Evolutionary conservation across 2,113 vertebrate genomes (phyloP).

Genomic region (Gorsachius goisagi): DNA sequence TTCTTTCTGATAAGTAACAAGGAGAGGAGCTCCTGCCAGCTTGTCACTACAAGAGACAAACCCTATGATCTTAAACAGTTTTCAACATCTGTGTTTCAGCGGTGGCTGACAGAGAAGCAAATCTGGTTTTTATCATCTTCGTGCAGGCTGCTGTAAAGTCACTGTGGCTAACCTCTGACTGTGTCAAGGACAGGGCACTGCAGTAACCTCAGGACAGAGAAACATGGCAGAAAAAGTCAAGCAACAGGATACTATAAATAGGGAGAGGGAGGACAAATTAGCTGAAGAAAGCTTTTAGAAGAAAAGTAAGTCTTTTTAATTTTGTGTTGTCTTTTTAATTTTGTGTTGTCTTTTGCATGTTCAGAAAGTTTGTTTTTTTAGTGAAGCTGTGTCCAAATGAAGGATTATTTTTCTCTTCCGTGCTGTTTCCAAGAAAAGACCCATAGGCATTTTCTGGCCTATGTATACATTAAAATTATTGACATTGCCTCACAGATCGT

Average conservation of each 20-base stretch:
- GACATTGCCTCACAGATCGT: neutral
- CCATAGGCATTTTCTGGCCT: neutral
- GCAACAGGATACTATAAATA: neutral
- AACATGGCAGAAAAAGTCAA: neutral
- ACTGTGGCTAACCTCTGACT: slow-evolving; percentile 3
- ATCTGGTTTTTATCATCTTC: neutral
- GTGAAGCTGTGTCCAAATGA: neutral
- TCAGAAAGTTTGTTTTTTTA: neutral
- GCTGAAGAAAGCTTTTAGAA: neutral
- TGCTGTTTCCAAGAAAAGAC: neutral
- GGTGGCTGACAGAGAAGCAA: neutral
- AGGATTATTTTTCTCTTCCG: neutral
- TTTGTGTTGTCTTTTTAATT: neutral
- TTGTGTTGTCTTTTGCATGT: neutral
- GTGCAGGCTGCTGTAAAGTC: neutral
- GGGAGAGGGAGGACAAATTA: neutral
- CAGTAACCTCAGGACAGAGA: slow-evolving; percentile 1
- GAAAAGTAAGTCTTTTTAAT: neutral
- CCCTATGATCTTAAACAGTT: neutral
- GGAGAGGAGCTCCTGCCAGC: neutral
- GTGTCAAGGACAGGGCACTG: neutral
- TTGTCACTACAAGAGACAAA: neutral
- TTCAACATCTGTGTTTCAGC: neutral
- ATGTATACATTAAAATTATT: neutral
- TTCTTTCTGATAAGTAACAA: neutral